Evolutionary conservation across 2,113 vertebrate genomes (phyloP), one percentile per base, ranked within the genome.

Genomic region (Colossoma macropomum): DNA sequence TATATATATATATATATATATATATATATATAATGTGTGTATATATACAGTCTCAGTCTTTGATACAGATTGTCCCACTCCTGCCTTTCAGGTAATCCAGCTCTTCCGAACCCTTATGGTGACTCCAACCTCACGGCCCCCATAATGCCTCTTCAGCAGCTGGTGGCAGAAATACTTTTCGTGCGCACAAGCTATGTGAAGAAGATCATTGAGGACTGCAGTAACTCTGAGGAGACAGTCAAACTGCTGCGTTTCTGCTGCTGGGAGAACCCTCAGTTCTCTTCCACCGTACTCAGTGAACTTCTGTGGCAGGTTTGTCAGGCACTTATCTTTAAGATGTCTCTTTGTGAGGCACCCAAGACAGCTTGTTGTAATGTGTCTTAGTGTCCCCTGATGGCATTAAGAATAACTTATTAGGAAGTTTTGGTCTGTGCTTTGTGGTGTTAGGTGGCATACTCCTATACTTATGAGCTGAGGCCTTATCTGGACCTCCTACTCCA

Each of bases 181-280:
- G 98, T 98, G 87, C 96, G 97, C 93, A 97, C 98, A 79, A 98
- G 97, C 93, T 99, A 99, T 1, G 97, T 99, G 90, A 99, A 99
- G 94, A 99, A 99, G 95, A 98, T 99, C 78, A 98, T 98, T 81
- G 98, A 99, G 93, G 98, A 99, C 88, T 99, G 98, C 92, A 99
- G 97, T 94, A 99, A 97, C 91, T 99, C 97, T 4, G 98, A 99
- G 87, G 98, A 99, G 92, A 99, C 98, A 0, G 95, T 99, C 89
- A 99, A 99, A 88, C 89, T 99, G 80, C 96, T 99, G 90, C 96
- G 98, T 85, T 99, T 99, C 93, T 98, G 97, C 94, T 99, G 97
- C 93, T 99, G 98, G 98, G 97, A 99, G 90, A 99, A 99, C 93
- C 98, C 98, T 71, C 97, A 98, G 91, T 99, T 99, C 84, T 99